A percentile compares a stretch with the other conserved stretches of the same genome.
phyloP scores from a whole-genome alignment of 1,140 invertebrate species.

The Cydia splendana region DNA sequence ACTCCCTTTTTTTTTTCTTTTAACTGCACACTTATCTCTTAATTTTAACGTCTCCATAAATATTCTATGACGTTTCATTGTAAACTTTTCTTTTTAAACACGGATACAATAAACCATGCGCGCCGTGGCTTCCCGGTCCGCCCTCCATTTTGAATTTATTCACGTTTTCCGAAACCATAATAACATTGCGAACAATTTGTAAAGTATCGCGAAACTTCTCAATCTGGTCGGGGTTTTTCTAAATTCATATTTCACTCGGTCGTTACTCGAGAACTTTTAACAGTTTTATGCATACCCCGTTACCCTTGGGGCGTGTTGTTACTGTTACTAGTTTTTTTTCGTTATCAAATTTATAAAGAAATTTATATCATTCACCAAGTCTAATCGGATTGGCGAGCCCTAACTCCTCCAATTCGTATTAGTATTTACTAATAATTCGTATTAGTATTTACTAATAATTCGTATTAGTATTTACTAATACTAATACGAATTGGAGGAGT shows the following conservation, averaged over 20 bases:
- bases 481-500: no score
- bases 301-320: conserved; percentile 18
- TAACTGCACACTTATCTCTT: neutral
- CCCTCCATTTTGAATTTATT: conserved; percentile 45
- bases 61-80: conserved; percentile 31
- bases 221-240: conserved; percentile 30
- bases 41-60: neutral
- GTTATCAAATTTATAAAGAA: neutral
- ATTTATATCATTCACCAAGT: no score
- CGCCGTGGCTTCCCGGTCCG: conserved; percentile 1
- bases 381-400: no score
- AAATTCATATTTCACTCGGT: conserved; percentile 32
- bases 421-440: no score
- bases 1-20: no score
- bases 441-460: no score
- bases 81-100: conserved; percentile 33
- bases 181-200: conserved; percentile 34
- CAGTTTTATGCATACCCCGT: conserved; percentile 32
- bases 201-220: conserved; percentile 32
- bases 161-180: conserved; percentile 38
- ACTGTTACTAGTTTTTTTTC: neutral
- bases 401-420: no score
- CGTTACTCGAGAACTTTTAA: conserved; percentile 26
- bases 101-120: conserved; percentile 30
- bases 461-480: no score